Evolutionary conservation across 2,797 vertebrate species (phyloP), one percentile per base, ranked within the genome.

Genomic region (Mormyrus hasselquistii): DNA sequence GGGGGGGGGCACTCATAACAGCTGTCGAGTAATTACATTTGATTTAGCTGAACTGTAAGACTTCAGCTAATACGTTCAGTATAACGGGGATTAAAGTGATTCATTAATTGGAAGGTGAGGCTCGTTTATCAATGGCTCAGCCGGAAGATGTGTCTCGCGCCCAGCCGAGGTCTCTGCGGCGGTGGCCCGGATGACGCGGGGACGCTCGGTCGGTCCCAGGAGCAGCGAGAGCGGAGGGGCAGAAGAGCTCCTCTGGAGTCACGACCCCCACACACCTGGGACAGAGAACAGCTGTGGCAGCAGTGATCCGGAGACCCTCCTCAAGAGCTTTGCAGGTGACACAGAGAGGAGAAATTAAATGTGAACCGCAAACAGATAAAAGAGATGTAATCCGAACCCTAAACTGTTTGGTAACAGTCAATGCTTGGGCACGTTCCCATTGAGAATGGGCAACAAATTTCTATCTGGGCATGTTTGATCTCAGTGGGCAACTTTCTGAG

Each of bases 321-420:
- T 90, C 25, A 92, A 89, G 59, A 90, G 90, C 83, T 93, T 92
- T 50, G 86, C 92, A 79, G 92, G 93, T 91, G 29, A 88, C 53
- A 88, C 53, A 19, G 7, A 19, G 65, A 73, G 29, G 29, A 69
- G 25, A 3, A 29, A 69, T 29, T 69, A 69, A 65, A 65, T 69
- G 10, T 12, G 25, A 69, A 29, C 9, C 9, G 10, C 62, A 34
- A 69, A 34, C 1, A 69, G 10, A 34, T 69, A 34, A 38, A 73
- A 38, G 25, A 16, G 3, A 14, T 34, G 29, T 16, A 6, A 38
- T 14, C 12, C 65, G 5, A 38, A 73, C 29, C 65, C 12, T 73
- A 73, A 38, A 34, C 65, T 73, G 29, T 38, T 73, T 73, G 65
- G 29, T 4, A 34, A 29, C 62, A 73, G 65, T 34, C 65, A 73